Conservation (phyloP, 23 tunicate genomes). For the Diplosoma virens region DNA sequence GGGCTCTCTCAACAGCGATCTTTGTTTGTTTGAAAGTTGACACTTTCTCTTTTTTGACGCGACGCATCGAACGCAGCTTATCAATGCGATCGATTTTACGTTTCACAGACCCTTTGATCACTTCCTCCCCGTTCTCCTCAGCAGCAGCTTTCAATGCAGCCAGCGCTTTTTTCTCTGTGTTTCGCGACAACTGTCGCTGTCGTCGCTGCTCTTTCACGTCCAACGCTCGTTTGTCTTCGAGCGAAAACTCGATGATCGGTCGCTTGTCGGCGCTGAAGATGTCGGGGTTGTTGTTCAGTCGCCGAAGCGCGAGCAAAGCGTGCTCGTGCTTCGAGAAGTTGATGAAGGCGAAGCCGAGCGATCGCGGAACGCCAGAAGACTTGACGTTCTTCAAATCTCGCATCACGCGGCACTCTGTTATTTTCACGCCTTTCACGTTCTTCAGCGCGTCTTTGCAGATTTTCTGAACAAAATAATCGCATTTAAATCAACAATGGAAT, state of each 20-base stretch:
- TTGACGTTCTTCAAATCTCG: slow-evolving; percentile 58
- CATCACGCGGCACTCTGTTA: slow-evolving; percentile 71
- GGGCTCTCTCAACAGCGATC: not conserved
- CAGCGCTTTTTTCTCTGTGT: slow-evolving; percentile 7
- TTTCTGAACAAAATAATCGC: slow-evolving; percentile 32
- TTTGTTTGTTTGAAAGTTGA: not conserved
- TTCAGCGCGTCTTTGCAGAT: slow-evolving; percentile 35
- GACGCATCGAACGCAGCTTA: not conserved
- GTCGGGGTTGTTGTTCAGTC: slow-evolving; percentile 90
- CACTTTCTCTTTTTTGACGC: not conserved
- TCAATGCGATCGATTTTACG: slow-evolving; percentile 2
- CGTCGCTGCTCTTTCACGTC: slow-evolving; percentile 51
- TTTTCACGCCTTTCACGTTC: slow-evolving; percentile 20
- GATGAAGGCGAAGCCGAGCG: slow-evolving; percentile 90
- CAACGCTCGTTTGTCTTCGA: slow-evolving; percentile 82
- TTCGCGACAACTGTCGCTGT: slow-evolving; percentile 44
- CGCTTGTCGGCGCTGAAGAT: slow-evolving; percentile 76
- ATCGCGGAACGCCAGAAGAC: slow-evolving; percentile 51
- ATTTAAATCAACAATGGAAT: too few relatives aligned
- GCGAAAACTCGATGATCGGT: slow-evolving; percentile 97
- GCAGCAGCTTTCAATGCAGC: not conserved
- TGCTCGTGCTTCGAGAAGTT: slow-evolving; percentile 76
- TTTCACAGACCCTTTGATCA: not conserved
- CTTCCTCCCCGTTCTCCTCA: not conserved
- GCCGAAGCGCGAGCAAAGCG: slow-evolving; percentile 75